Conservation (phyloP, 2,888 invertebrate genomes). For the Scaeva pyrastri region DNA sequence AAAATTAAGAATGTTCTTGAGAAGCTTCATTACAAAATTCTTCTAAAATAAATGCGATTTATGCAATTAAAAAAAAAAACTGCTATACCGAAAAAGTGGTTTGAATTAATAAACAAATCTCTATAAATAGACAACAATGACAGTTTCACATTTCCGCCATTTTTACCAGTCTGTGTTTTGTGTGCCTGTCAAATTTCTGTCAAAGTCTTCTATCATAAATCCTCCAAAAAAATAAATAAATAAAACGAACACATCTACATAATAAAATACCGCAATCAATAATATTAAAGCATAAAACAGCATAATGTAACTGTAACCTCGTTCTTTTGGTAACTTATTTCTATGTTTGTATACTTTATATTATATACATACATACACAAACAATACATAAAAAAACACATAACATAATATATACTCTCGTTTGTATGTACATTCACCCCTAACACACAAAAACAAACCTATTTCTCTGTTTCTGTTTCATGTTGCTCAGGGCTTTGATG, state of each 20-base stretch:
- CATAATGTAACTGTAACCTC: constrained; percentile 65
- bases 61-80: no score
- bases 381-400: constrained; percentile 3
- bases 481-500: constrained; percentile 91
- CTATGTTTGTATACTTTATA: constrained; percentile 13
- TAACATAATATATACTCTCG: constrained; percentile 12
- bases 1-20: no score
- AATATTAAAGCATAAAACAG: constrained; percentile 36
- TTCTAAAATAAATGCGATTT: no score
- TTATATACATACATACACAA: constrained; percentile 5
- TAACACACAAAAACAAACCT: constrained; percentile 54
- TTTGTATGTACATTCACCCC: constrained; percentile 25
- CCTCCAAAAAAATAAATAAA: no score
- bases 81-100: no score
- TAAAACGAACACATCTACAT: constrained; percentile 14
- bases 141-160: no score
- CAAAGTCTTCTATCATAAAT: background rate
- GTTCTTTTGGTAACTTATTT: constrained; percentile 51
- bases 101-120: no score
- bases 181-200: no score
- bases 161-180: no score
- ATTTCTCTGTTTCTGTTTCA: constrained; percentile 73
- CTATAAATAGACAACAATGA: no score
- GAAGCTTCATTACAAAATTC: no score
- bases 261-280: background rate